Evolutionary conservation across 2,888 invertebrate species (phyloP), one percentile per base, ranked within the genome.

Genomic region (Nymphalis c-album): DNA sequence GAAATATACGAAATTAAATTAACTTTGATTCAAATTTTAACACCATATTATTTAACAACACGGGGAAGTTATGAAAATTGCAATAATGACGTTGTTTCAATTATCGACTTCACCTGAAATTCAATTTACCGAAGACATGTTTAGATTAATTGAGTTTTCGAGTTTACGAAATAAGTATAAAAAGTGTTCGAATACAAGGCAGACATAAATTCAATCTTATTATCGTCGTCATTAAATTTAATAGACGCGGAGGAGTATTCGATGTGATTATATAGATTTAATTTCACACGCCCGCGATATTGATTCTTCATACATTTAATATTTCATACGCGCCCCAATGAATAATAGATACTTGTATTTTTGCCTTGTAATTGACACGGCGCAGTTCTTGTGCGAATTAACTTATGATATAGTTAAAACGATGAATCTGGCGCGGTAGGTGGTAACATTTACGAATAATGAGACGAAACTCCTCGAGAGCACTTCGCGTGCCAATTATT

Each of bases 351-450:
- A 84, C 81, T 81, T 85, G 86, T 87, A 90, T 88, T 88, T 91
- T 87, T 85, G 81, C 85, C 74, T 75, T 81, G 81, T 91, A 92
- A 91, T 92, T 92, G 91, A 90, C 91, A 85, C 82, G 74, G 76
- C 78, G 80, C 80, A 77, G 79, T 80, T 82, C 82, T 80, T 80
- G 81, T 71, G 80, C 77, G 81, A 82, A 85, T 83, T 84, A 86
- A 91, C 80, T 88, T 91, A 91, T 90, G 88, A 86, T 87, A 89
- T 88, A 90, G 87, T 88, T 87, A 86, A 88, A 88, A 83, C 90
- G 88, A 91, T 91, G 90, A 91, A 90, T 92, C 86, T 88, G 86
- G 73, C 92, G 68, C 92, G 82, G 92, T 87, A 85, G 91, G 91
- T 90, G 92, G 92, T 91, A 90, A 85, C 88, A 89, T 88, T 81